These are phyloP conservation scores for Megaceryle maxima DNA, from an alignment of 2,113 vertebrate species.

Conservation along the genomic window DNA sequence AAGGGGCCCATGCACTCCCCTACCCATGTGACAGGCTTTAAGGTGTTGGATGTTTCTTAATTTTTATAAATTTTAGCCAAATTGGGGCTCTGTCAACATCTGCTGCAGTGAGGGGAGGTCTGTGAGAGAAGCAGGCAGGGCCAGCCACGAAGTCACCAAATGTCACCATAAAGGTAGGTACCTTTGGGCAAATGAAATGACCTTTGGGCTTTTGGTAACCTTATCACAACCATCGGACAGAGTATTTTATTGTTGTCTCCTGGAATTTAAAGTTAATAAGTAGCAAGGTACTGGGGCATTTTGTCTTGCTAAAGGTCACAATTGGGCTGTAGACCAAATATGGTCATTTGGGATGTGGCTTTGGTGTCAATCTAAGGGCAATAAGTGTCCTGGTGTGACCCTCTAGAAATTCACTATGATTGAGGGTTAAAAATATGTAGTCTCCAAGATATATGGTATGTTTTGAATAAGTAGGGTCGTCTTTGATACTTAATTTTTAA, in stretches of 20 bases:
- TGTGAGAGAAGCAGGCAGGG: constrained; percentile 68
- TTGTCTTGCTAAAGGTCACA: background rate
- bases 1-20: rapidly evolving
- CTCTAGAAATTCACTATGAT: background rate
- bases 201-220: background rate
- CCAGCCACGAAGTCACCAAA: constrained; percentile 43
- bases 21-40: background rate
- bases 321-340: background rate
- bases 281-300: background rate
- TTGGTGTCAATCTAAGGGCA: background rate
- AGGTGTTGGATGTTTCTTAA: background rate
- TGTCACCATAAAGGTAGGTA: constrained; percentile 67
- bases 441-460: rapidly evolving
- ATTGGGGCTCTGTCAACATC: background rate
- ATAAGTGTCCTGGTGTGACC: background rate
- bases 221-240: background rate
- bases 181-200: background rate
- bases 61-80: background rate
- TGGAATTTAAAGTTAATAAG: constrained; percentile 39
- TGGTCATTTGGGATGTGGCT: background rate
- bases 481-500: background rate
- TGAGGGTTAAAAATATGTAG: background rate
- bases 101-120: constrained; percentile 63
- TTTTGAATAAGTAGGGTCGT: background rate
- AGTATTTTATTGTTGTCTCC: background rate